phyloP scores from a whole-genome alignment of 2,797 vertebrate genomes.

The Nyctibius grandis region DNA sequence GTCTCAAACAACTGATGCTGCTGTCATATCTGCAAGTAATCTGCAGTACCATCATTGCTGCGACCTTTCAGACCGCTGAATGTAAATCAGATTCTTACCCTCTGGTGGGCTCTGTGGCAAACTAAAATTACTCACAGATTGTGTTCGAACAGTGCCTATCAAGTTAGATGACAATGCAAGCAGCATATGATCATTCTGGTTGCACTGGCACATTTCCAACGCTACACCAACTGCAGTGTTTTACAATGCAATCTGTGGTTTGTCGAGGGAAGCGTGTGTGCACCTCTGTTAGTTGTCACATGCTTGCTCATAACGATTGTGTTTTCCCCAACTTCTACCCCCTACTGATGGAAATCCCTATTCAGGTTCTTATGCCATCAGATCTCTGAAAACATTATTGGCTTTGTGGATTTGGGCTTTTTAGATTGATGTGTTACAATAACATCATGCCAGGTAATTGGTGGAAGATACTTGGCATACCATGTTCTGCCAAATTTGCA shows the following conservation, averaged over 20 bases:
- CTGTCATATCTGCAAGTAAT: slow-evolving; percentile 20
- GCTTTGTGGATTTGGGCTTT: not conserved
- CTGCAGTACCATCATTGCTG: slow-evolving; percentile 15
- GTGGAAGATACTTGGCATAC: not conserved
- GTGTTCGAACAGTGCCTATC: not conserved
- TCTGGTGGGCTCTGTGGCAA: slow-evolving; percentile 18
- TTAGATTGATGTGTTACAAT: not conserved
- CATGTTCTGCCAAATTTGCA: not conserved
- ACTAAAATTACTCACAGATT: slow-evolving; percentile 13
- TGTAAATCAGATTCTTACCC: slow-evolving; percentile 22
- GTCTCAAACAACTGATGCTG: not conserved
- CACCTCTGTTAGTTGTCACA: not conserved
- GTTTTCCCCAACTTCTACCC: not conserved
- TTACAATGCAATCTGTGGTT: not conserved
- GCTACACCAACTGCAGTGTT: not conserved
- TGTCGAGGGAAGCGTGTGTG: not conserved
- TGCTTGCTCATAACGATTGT: not conserved
- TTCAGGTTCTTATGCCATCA: not conserved
- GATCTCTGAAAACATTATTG: not conserved
- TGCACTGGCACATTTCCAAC: not conserved
- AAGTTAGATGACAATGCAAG: slow-evolving; percentile 23
- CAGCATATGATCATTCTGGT: not conserved
- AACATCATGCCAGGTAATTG: not conserved
- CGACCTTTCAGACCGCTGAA: not conserved
- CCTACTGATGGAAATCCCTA: not conserved